Evolutionary conservation across 2,888 invertebrate genomes (phyloP).

Genomic region (Pyrgus malvae): DNA sequence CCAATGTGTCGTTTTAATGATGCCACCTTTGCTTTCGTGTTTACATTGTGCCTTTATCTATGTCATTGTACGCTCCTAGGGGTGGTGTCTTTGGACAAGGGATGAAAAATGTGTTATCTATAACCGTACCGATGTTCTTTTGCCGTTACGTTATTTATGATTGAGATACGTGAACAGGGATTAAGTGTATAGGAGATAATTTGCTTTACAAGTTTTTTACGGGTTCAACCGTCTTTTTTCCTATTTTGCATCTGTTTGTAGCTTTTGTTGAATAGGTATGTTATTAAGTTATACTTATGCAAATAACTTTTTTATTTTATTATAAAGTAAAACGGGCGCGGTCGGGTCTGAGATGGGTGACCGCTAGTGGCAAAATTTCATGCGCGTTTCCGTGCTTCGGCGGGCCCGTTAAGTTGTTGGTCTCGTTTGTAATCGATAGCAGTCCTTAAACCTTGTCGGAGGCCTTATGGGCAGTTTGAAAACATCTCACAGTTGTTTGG

Average conservation of each 20-base stretch:
- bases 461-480: too few relatives aligned
- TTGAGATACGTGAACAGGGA: constrained; percentile 37
- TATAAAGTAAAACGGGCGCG: too few relatives aligned
- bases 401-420: too few relatives aligned
- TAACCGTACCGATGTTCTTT: constrained; percentile 53
- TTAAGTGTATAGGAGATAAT: constrained; percentile 43
- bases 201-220: constrained; percentile 51
- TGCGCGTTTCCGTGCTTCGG: too few relatives aligned
- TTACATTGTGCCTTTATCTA: constrained; percentile 72
- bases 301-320: not conserved
- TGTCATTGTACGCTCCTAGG: constrained; percentile 57
- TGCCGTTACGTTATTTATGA: constrained; percentile 50
- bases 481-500: too few relatives aligned
- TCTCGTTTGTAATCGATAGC: too few relatives aligned
- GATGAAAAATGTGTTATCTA: constrained; percentile 60
- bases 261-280: not conserved
- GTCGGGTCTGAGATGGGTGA: too few relatives aligned
- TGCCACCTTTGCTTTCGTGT: constrained; percentile 57
- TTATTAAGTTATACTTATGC: not conserved
- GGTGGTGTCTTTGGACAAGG: constrained; percentile 70
- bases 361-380: too few relatives aligned
- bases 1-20: constrained; percentile 68
- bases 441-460: too few relatives aligned
- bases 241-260: not conserved
- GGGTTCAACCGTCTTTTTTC: not conserved